These are phyloP conservation scores for Acipenser transmontanus DNA, from an alignment of 2,797 vertebrate species.

Conservation along the genomic window DNA sequence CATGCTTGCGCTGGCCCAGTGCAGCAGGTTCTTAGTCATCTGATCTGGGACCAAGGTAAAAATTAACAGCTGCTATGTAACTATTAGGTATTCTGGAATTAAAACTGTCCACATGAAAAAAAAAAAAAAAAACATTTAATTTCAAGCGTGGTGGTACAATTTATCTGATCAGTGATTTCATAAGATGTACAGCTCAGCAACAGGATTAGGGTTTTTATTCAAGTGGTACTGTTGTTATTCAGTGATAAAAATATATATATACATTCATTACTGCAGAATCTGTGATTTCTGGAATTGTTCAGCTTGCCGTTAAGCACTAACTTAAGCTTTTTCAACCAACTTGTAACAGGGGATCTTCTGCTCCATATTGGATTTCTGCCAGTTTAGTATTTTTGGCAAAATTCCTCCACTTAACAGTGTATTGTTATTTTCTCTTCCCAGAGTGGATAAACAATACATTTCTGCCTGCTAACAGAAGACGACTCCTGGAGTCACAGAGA, in stretches of 20 bases:
- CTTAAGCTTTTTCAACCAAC: no score
- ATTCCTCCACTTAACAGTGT: not conserved
- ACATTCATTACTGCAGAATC: not conserved
- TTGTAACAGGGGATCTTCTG: no score
- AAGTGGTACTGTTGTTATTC: no score
- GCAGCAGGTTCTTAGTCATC: conserved; percentile 26
- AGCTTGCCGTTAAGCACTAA: not conserved
- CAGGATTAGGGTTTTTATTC: no score
- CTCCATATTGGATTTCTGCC: no score
- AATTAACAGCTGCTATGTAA: not conserved
- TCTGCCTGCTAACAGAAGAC: conserved; percentile 31
- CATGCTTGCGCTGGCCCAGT: conserved; percentile 33
- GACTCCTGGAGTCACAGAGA: conserved; percentile 25
- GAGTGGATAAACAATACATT: conserved; percentile 35
- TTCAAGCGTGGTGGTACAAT: not conserved
- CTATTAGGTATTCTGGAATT: not conserved
- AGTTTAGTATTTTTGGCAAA: not conserved
- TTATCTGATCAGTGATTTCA: no score
- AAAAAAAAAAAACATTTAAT: not conserved
- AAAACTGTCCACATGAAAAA: not conserved
- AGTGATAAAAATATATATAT: not conserved
- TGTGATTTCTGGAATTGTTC: not conserved
- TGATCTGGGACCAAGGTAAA: conserved; percentile 38
- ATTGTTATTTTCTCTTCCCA: conserved; percentile 12
- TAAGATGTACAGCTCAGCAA: no score